Conservation (phyloP, 2,888 invertebrate genomes). For the Syrphus vitripennis region DNA sequence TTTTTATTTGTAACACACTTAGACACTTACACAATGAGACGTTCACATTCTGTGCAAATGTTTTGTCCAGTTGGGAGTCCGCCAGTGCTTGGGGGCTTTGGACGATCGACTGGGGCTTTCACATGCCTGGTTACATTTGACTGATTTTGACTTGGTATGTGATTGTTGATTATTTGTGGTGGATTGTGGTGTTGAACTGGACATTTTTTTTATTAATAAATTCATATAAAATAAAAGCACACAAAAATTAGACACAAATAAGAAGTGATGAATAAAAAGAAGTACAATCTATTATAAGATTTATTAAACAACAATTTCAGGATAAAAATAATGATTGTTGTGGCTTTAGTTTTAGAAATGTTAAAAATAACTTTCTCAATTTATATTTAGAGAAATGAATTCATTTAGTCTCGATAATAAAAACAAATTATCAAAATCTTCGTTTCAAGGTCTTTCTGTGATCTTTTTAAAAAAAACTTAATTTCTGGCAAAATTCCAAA, state of each 20-base stretch:
- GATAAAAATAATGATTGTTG: not conserved
- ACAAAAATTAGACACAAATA: slow-evolving; percentile 41
- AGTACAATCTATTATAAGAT: too few species aligned
- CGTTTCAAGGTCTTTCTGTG: slow-evolving; percentile 43
- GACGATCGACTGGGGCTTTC: slow-evolving; percentile 87
- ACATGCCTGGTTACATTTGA: slow-evolving; percentile 84
- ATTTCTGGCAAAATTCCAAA: slow-evolving; percentile 29
- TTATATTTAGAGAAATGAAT: not conserved
- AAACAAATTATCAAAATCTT: not conserved
- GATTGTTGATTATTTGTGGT: slow-evolving; percentile 72
- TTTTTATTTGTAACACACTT: slow-evolving; percentile 77
- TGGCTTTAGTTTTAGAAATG: not conserved
- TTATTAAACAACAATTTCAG: not conserved
- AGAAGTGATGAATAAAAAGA: not conserved
- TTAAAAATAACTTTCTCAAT: not conserved
- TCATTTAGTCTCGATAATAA: not conserved
- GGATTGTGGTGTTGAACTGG: slow-evolving; percentile 73
- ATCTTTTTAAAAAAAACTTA: slow-evolving; percentile 48
- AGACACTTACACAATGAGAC: slow-evolving; percentile 99
- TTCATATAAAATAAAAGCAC: slow-evolving; percentile 15
- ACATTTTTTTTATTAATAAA: slow-evolving; percentile 48
- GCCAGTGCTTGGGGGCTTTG: slow-evolving; percentile 86
- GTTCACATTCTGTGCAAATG: slow-evolving; percentile 98
- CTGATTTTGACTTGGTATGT: slow-evolving; percentile 71
- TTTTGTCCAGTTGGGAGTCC: slow-evolving; percentile 93